Base-by-base conservation (phyloP, 37 sponge, comb jelly and placozoan genomes). In the Tethya wilhelma region DNA sequence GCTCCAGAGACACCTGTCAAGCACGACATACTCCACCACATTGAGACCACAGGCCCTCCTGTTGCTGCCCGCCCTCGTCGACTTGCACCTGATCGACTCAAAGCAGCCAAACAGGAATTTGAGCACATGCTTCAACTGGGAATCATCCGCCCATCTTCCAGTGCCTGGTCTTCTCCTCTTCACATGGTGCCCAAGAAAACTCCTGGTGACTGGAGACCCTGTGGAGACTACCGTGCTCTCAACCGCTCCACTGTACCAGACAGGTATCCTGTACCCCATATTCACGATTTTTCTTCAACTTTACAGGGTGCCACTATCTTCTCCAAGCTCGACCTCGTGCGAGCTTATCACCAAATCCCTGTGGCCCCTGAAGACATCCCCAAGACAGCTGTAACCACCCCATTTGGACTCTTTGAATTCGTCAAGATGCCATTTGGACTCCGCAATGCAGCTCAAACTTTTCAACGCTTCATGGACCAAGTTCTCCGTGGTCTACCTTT, bases 61-160 rank as follows among this genome's bases (percentile, higher is more conserved):
- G 79, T 53, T 46, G 17, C 59, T 23, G 75, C 75, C 55, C 75
- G 75, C 39, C 32, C 75, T 6, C 64, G 85, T 8, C 59, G 59
- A 2, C 38, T 75, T 25, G 43, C 73, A 31, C 79, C 86, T 38
- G 62, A 75, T 5, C 67, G 83, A 60, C 73, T 58, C 46, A 20
- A 42, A 28, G 73, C 44, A 30, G 80, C 90, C 37, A 26, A 62
- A 29, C 69, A 74, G 40, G 85, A 90, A 73, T 84, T 84, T 44
- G 69, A 90, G 31, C 90, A 90, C 74, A 90, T 90, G 90, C 79
- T 90, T 6, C 78, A 90, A 36, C 86, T 85, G 17, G 82, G 78
- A 36, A 90, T 90, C 73, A 76, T 85, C 22, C 86, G 72, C 8
- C 92, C 87, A 19, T 90, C 91, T 32, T 83, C 82, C 3, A 86